These are phyloP conservation scores for Charanyca ferruginea DNA, from an alignment of 2,888 invertebrate species.

Conservation along the genomic window DNA sequence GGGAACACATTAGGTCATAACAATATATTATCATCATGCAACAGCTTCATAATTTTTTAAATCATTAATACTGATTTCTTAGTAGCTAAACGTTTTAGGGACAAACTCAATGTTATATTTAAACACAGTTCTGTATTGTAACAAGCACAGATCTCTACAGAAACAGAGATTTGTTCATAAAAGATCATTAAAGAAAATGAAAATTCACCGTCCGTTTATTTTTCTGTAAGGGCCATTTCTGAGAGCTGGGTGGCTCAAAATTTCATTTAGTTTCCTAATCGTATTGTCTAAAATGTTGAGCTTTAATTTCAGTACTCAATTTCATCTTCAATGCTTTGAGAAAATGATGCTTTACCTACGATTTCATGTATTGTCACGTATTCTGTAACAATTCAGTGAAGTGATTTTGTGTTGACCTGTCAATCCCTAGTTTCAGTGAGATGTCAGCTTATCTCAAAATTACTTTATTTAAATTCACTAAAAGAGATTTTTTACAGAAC, in stretches of 20 bases:
- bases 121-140: not conserved
- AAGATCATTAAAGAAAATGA: constrained; percentile 34
- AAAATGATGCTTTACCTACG: not conserved
- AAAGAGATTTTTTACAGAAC: too few species aligned
- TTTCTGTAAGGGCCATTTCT: constrained; percentile 33
- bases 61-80: too few species aligned
- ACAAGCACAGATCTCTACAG: not conserved
- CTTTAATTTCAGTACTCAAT: constrained; percentile 10
- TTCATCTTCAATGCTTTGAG: not conserved
- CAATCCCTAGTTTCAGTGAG: too few species aligned
- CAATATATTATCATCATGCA: too few species aligned
- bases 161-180: constrained; percentile 22
- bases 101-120: not conserved
- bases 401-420: not conserved
- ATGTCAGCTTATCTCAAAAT: too few species aligned
- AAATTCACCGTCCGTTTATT: constrained; percentile 27
- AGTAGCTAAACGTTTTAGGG: too few species aligned
- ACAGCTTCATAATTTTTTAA: too few species aligned
- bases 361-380: not conserved
- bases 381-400: not conserved
- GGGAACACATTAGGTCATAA: too few species aligned
- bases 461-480: too few species aligned
- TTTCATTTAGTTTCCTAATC: constrained; percentile 35
- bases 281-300: constrained; percentile 7
- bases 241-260: constrained; percentile 17